These are phyloP conservation scores for Hirtodrosophila trivittata DNA, from an alignment of 2,888 invertebrate genomes.

Conservation along the genomic window DNA sequence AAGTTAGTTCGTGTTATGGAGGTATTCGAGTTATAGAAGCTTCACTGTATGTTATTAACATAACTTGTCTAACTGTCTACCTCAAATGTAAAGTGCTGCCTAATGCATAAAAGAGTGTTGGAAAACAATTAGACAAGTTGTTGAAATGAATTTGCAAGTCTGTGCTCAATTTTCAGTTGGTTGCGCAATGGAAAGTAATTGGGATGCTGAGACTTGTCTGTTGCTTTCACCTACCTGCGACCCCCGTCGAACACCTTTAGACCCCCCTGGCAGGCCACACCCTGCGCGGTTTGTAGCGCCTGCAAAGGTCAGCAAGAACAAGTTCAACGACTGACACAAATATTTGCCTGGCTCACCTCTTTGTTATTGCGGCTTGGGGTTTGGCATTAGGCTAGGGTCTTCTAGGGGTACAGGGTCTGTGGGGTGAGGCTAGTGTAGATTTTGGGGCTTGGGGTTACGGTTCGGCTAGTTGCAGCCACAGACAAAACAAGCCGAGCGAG, in stretches of 20 bases:
- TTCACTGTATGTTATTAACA: too few species aligned
- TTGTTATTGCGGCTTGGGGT: constrained; percentile 48
- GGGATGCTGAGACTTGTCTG: constrained; percentile 43
- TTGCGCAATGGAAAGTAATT: constrained; percentile 43
- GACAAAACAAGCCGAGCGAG: constrained; percentile 42
- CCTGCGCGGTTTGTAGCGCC: constrained; percentile 11
- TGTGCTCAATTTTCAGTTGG: constrained; percentile 28
- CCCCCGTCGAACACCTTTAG: too few species aligned
- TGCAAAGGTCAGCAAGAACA: constrained; percentile 54
- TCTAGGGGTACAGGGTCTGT: too few species aligned
- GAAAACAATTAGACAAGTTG: constrained; percentile 33
- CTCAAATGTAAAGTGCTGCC: too few species aligned
- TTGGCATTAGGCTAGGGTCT: constrained; percentile 8
- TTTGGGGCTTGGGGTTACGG: constrained; percentile 8
- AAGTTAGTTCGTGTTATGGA: too few species aligned
- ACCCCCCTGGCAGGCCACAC: too few species aligned
- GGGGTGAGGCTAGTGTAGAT: too few species aligned
- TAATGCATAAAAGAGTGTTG: constrained; percentile 32
- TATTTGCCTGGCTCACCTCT: constrained; percentile 58
- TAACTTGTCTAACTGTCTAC: too few species aligned
- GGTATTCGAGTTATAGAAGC: too few species aligned
- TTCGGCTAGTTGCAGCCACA: constrained; percentile 45
- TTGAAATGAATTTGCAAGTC: constrained; percentile 23
- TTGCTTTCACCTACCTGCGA: neutral
- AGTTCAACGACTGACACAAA: constrained; percentile 78